Base-by-base conservation (phyloP, 2,888 invertebrate genomes). In the Argyresthia goedartella region DNA sequence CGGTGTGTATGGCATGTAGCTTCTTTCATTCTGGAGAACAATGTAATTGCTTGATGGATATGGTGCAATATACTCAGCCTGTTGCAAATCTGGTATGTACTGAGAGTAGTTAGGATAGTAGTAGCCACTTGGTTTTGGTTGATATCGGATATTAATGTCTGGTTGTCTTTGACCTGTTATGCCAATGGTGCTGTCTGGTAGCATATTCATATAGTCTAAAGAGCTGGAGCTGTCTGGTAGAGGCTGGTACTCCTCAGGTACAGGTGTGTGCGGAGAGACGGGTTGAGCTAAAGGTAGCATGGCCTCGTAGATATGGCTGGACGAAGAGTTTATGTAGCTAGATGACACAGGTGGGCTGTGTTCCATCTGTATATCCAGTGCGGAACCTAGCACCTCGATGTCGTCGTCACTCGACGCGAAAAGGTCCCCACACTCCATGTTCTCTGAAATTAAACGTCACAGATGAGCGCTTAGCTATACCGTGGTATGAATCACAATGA, bases 331-430 rank as follows among this genome's bases (percentile, higher is more conserved):
- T 16, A 76, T 69, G 59, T 72, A 77, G 57, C 76, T 77, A 25
- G 80, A 77, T 33, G 81, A 77, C 49, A 25, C 57, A 49, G 15
- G 57, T 46, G 9, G 25, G 33, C n/a, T n/a, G 52, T 49, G 41
- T 50, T 54, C 9, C 44, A 52, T 13, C 52, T 50, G 49, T 6
- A 25, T n/a, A 45, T 76, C 75, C 53, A 66, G 57, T 15, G 68
- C 61, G 48, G 69, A 54, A 7, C 80, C 79, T 41, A 85, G 60
- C 10, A 86, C 77, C 63, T 82, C 87, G 56, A 90, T 85, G 60
- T 91, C 90, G 60, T 89, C 89, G 68, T 90, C 91, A 72, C 90
- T 90, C 61, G 89, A 90, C 52, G 90, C 90, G 75, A 91, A 91
- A 54, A 91, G 73, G 57, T 89, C 88, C 57, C 90, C 90, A 72